A percentile compares a stretch with the other conserved stretches of the same genome.
Evolutionary conservation across 2,888 invertebrate species (phyloP).

Genomic region (Rotaria magnacalcarata): DNA sequence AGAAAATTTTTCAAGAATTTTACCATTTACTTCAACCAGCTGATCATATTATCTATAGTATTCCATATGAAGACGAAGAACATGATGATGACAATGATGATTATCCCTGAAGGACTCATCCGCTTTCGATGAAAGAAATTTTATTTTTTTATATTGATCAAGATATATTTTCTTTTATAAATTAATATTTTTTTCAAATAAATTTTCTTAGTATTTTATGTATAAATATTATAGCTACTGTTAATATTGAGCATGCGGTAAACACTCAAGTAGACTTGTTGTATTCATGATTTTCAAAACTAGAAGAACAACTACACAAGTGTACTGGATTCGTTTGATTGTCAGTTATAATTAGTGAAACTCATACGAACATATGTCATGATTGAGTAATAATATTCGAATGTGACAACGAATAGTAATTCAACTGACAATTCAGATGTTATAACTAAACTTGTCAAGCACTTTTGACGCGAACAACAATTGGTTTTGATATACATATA

Average conservation of each 20-base stretch:
- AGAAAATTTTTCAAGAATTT: neutral
- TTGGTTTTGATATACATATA: neutral
- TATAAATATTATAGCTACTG: no score
- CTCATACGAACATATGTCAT: neutral
- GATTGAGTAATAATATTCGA: neutral
- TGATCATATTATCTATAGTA: neutral
- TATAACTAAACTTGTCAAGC: no score
- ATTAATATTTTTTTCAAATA: neutral
- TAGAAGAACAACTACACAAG: neutral
- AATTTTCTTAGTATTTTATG: no score
- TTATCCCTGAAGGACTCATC: neutral
- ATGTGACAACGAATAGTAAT: neutral
- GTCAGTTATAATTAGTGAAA: neutral
- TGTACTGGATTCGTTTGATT: neutral
- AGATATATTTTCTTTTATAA: neutral
- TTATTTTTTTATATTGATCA: neutral
- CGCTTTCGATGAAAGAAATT: neutral
- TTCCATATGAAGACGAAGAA: neutral
- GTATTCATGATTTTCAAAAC: neutral
- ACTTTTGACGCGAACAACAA: neutral
- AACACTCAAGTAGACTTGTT: neutral
- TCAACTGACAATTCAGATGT: neutral
- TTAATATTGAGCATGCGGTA: neutral
- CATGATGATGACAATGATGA: neutral
- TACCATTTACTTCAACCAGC: neutral